Base-by-base conservation (phyloP, 2,113 vertebrate species). In the Neogobius melanostomus region DNA sequence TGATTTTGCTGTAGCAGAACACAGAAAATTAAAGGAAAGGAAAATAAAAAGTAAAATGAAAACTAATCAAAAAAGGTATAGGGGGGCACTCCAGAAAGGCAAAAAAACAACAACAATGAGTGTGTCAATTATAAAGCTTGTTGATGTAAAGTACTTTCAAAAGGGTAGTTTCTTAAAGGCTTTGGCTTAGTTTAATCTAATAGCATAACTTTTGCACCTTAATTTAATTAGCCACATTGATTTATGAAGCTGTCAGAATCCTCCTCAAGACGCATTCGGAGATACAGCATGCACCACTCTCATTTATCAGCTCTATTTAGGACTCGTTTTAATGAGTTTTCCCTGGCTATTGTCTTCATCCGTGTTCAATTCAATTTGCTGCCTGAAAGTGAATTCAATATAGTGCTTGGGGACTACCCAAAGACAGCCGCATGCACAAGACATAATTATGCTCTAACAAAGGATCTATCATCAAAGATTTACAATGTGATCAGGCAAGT, bases 321-420 rank as follows among this genome's bases (percentile, higher is more conserved):
- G 83, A 60, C 10, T 48, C 53, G 15, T 63, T 80, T 76, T 84
- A 83, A 85, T 85, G 68, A 89, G 71, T 85, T 87, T 85, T 78
- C 71, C 67, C 63, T 74, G 65, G 46, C 48, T 73, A 70, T 86
- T 87, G 71, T 79, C 69, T 85, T 82, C 82, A 81, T 81, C 81
- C 83, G 82, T 71, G 49, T 66, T 82, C 67, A 85, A 84, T 82
- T 72, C 61, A 87, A 85, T 87, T 75, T 74, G 51, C 63, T 68
- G 75, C 71, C 68, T 82, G 57, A 71, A 87, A 87, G 68, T 79
- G 76, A 86, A 84, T 82, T 74, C 16, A 66, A 77, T 88, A 84
- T 76, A 80, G 83, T 75, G 75, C 75, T 63, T 43, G 68, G 81
- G 74, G 79, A 77, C 59, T 81, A 76, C 68, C 72, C 60, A 66